phyloP scores from a whole-genome alignment of 2,888 invertebrate genomes.

The Julus scanicus region DNA sequence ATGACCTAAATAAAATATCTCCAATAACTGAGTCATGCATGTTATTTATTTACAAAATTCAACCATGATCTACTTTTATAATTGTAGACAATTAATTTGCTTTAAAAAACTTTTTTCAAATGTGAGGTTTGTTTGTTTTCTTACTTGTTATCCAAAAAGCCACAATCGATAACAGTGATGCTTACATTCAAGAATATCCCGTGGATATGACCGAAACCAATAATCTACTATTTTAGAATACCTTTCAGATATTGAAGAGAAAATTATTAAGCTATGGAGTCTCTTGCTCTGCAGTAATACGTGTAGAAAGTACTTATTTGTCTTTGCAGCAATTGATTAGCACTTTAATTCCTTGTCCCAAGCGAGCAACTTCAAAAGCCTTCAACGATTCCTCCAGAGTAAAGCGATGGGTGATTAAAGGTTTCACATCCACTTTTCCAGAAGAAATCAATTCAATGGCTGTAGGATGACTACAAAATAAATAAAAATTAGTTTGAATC shows the following conservation, averaged over 20 bases:
- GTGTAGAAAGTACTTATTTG: neutral
- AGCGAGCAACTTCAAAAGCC: slow-evolving; percentile 80
- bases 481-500: neutral
- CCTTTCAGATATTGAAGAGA: too few relatives aligned
- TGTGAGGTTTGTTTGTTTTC: too few relatives aligned
- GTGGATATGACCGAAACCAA: neutral
- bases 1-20: too few relatives aligned
- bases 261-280: too few relatives aligned
- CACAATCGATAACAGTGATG: neutral
- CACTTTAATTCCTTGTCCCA: slow-evolving; percentile 83
- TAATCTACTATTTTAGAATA: neutral
- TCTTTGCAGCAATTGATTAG: slow-evolving; percentile 77
- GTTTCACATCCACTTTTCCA: slow-evolving; percentile 59
- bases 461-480: slow-evolving; percentile 59
- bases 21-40: too few relatives aligned
- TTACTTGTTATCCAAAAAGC: too few relatives aligned
- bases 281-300: neutral
- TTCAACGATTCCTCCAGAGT: slow-evolving; percentile 61
- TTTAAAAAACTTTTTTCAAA: too few relatives aligned
- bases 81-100: too few relatives aligned
- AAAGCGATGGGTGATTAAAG: slow-evolving; percentile 60
- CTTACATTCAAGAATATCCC: neutral
- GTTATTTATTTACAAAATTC: too few relatives aligned
- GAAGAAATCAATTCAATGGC: slow-evolving; percentile 59
- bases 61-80: too few relatives aligned